Conservation (phyloP, 2,797 vertebrate species). For the Protonibea diacanthus region DNA sequence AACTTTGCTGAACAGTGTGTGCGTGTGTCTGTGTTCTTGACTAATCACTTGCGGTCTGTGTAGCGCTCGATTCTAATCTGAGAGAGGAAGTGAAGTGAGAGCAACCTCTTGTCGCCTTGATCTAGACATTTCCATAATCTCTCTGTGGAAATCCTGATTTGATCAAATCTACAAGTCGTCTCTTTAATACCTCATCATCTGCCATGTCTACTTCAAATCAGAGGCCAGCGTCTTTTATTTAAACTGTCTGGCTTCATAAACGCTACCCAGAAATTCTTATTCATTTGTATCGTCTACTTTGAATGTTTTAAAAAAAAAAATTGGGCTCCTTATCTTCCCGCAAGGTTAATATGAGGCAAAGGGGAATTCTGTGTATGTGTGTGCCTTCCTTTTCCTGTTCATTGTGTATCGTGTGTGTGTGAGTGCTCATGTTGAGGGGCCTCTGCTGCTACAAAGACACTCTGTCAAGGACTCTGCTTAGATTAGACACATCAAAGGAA, state of each 20-base stretch:
- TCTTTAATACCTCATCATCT: conserved; percentile 17
- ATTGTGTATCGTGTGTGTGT: conserved; percentile 48
- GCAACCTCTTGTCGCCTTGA: conserved; percentile 31
- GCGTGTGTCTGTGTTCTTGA: neutral
- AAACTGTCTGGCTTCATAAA: conserved; percentile 3
- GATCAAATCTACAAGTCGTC: conserved; percentile 16
- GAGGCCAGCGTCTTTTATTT: neutral
- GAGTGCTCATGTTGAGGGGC: conserved; percentile 19
- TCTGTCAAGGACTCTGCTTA: conserved; percentile 57
- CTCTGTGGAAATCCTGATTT: conserved; percentile 28
- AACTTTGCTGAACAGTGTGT: neutral
- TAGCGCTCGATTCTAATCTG: conserved; percentile 36
- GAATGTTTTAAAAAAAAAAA: neutral
- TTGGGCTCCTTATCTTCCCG: neutral
- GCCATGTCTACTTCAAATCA: neutral
- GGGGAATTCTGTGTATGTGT: conserved; percentile 23
- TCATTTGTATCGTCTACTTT: neutral
- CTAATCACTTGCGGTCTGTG: conserved; percentile 19
- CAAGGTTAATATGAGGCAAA: conserved; percentile 30
- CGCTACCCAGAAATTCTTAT: neutral
- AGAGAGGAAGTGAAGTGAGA: conserved; percentile 30
- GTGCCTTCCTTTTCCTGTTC: conserved; percentile 68
- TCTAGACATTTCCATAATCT: conserved; percentile 44
- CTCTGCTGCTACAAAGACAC: conserved; percentile 47
- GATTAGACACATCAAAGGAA: conserved; percentile 53